phyloP scores from a whole-genome alignment of 2,797 vertebrate genomes.

The Falco berigora region DNA sequence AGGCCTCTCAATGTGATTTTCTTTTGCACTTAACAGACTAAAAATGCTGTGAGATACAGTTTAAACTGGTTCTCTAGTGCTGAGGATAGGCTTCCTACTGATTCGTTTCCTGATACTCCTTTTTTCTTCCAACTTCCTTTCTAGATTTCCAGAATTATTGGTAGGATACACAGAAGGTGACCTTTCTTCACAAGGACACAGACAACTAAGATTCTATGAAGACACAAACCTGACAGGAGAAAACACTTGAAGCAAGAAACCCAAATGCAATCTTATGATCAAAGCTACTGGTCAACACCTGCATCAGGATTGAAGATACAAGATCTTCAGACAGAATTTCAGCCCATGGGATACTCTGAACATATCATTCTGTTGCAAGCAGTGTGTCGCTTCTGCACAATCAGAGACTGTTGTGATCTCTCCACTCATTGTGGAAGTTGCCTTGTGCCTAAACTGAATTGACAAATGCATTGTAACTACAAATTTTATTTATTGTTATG shows the following conservation, averaged over 20 bases:
- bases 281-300: conserved; percentile 79
- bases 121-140: conserved; percentile 50
- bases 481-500: conserved; percentile 99
- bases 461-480: conserved; percentile 99
- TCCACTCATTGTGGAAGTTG: conserved; percentile 89
- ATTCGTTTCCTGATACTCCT: neutral
- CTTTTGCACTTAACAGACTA: neutral
- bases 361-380: conserved; percentile 86
- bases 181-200: conserved; percentile 89
- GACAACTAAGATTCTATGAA: conserved; percentile 85
- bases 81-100: neutral
- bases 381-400: conserved; percentile 94
- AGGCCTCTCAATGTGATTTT: neutral
- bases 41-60: neutral
- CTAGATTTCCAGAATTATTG: conserved; percentile 81
- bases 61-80: neutral
- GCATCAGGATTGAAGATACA: conserved; percentile 77
- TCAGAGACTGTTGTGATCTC: conserved; percentile 93
- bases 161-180: conserved; percentile 84
- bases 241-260: conserved; percentile 89
- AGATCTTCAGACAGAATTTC: conserved; percentile 73
- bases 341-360: conserved; percentile 79
- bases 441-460: conserved; percentile 99
- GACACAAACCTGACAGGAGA: conserved; percentile 88
- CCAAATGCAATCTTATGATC: conserved; percentile 82